phyloP scores from a whole-genome alignment of 2,888 invertebrate species.

The Drosophila conformis region DNA sequence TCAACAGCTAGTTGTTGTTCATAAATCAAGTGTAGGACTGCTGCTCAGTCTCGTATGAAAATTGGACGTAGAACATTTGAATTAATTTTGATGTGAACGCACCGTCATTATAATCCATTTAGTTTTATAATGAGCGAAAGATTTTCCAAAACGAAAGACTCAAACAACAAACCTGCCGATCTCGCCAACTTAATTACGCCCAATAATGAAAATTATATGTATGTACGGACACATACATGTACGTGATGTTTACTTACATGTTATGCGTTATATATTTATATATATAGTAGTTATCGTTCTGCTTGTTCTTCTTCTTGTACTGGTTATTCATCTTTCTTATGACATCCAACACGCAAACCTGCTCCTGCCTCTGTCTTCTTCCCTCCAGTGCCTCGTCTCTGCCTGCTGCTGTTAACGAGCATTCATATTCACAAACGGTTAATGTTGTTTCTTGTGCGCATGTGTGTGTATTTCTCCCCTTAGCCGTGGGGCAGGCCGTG shows the following conservation, averaged over 20 bases:
- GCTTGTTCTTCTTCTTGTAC: constrained; percentile 16
- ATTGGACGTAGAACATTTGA: constrained; percentile 25
- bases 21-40: constrained; percentile 18
- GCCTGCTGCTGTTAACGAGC: constrained; percentile 59
- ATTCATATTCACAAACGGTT: constrained; percentile 67
- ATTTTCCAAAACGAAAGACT: constrained; percentile 55
- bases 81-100: constrained; percentile 54
- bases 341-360: constrained; percentile 62
- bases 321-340: constrained; percentile 42
- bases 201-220: constrained; percentile 49
- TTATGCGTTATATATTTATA: neutral
- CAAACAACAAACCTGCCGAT: constrained; percentile 60
- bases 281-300: constrained; percentile 29
- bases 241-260: constrained; percentile 9
- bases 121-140: constrained; percentile 36
- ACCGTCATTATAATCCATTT: constrained; percentile 48
- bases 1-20: neutral
- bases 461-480: constrained; percentile 1
- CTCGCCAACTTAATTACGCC: constrained; percentile 61
- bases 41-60: neutral
- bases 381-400: neutral
- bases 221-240: neutral
- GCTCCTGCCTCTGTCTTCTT: neutral
- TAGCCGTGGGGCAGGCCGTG: constrained; percentile 24
- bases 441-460: constrained; percentile 57